These are phyloP conservation scores for Vannuccia rotundouncinata DNA, from an alignment of 2,888 invertebrate species.

Conservation along the genomic window DNA sequence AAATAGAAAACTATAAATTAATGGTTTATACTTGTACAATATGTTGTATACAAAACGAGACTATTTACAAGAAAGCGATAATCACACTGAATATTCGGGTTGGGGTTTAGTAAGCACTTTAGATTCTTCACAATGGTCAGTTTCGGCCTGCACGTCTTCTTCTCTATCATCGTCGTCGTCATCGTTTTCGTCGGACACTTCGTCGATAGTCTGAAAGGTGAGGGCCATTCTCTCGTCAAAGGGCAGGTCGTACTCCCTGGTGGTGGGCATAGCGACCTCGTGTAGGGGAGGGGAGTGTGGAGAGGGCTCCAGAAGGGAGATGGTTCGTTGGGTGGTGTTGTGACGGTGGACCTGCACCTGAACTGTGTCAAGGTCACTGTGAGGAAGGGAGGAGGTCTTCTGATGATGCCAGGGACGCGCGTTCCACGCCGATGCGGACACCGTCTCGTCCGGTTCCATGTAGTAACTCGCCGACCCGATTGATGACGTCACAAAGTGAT, in stretches of 20 bases:
- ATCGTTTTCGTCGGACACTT: neutral
- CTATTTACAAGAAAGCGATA: too few species aligned
- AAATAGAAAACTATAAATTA: too few species aligned
- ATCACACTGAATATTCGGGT: too few species aligned
- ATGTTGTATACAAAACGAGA: too few species aligned
- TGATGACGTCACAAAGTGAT: neutral
- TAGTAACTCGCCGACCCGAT: neutral
- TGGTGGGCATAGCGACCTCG: neutral
- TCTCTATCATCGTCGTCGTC: neutral
- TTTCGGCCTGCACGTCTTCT: too few species aligned
- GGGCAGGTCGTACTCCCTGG: neutral
- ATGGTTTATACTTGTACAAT: too few species aligned
- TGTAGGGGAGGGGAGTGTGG: neutral
- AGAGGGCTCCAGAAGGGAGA: neutral
- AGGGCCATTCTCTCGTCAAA: neutral
- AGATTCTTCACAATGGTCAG: too few species aligned
- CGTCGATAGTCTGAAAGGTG: neutral
- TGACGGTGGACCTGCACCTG: neutral
- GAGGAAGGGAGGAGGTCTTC: neutral
- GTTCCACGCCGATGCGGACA: neutral
- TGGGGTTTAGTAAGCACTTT: too few species aligned
- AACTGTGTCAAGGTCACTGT: neutral
- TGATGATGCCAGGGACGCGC: neutral
- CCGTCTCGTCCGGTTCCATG: neutral
- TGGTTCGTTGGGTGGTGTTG: neutral